These are phyloP conservation scores for Paguma larvata DNA, from an alignment of 2,797 vertebrate genomes.

Conservation along the genomic window DNA sequence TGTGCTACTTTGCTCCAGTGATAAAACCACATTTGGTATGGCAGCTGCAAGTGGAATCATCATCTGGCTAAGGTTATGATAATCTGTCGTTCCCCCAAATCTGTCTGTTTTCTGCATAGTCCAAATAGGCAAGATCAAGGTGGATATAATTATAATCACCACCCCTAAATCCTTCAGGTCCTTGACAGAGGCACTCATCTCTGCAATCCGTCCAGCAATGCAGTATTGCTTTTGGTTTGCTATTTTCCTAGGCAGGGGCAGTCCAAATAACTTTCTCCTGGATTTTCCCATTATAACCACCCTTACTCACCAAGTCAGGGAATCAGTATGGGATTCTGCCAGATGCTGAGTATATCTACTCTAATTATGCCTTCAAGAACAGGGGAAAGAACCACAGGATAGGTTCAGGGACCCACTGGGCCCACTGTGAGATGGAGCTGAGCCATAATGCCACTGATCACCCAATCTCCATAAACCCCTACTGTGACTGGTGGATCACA, in stretches of 20 bases:
- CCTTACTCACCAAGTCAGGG: not conserved
- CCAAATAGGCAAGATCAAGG: not conserved
- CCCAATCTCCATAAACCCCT: not conserved
- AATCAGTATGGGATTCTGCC: not conserved
- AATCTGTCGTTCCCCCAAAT: not conserved
- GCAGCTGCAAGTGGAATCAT: not conserved
- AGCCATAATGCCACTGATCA: not conserved
- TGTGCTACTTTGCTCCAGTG: not conserved
- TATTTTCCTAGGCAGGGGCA: not conserved
- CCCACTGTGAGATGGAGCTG: not conserved
- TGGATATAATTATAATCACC: not conserved
- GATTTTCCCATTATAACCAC: not conserved
- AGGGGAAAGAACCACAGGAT: not conserved
- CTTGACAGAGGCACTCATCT: not conserved
- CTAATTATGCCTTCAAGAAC: not conserved
- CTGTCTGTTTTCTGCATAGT: not conserved
- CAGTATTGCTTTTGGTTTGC: not conserved
- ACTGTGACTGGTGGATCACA: not conserved
- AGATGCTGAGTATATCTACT: not conserved
- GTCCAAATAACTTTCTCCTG: not conserved
- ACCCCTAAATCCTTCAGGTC: not conserved
- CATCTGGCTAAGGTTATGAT: not conserved
- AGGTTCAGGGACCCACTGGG: too few species aligned
- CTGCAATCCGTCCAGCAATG: not conserved
- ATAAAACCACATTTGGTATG: not conserved